A percentile compares a stretch with the other conserved stretches of the same genome.
phyloP scores from a whole-genome alignment of 2,113 vertebrate genomes.

The Tyto alba region DNA sequence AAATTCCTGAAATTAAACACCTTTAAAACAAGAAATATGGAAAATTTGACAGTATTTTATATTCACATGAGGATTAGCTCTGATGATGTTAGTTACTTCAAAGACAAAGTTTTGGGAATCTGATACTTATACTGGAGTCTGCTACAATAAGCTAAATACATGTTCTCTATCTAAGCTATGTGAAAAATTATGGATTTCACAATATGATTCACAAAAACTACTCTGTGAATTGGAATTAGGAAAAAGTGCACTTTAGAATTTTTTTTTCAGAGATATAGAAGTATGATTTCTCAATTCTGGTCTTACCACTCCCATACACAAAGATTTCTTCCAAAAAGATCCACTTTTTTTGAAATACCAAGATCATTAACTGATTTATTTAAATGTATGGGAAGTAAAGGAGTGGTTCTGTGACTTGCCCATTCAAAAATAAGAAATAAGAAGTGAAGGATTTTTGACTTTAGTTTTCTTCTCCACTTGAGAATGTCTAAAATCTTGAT shows the following conservation, averaged over 20 bases:
- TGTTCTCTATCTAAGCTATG: not conserved
- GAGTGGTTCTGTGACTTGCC: not conserved
- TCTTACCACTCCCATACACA: not conserved
- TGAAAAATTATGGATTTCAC: not conserved
- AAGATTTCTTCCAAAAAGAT: not conserved
- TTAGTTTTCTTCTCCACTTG: not conserved
- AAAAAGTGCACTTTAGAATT: not conserved
- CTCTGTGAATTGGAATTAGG: not conserved
- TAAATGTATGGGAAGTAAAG: not conserved
- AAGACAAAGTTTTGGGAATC: not conserved
- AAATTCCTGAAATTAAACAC: not conserved
- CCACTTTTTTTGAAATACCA: not conserved
- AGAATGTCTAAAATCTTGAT: not conserved
- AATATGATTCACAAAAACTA: not conserved
- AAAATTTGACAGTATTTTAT: not conserved
- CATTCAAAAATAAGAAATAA: not conserved
- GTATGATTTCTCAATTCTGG: not conserved
- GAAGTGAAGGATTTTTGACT: not conserved
- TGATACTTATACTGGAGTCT: not conserved
- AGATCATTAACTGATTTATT: not conserved
- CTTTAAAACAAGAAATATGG: not conserved
- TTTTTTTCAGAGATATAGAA: not conserved
- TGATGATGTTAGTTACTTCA: not conserved
- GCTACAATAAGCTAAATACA: not conserved
- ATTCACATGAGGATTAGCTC: not conserved